Evolutionary conservation across 2,797 vertebrate species (phyloP), one percentile per base, ranked within the genome.

Genomic region (Echeneis naucrates): DNA sequence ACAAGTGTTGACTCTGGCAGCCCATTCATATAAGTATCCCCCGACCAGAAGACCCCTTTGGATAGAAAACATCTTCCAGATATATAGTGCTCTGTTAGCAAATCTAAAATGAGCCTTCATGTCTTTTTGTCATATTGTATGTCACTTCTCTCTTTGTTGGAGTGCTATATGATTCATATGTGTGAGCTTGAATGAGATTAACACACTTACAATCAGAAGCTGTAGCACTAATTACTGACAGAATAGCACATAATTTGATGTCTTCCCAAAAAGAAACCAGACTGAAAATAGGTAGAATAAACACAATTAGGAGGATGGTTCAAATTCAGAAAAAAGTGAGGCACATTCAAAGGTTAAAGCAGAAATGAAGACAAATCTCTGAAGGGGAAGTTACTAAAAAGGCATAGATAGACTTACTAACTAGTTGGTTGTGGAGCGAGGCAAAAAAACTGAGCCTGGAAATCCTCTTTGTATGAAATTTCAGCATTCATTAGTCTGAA

Each of bases 371-470:
- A 62, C 5, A 0, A 53, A 66, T 7, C 65, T 67, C 57, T 51
- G 81, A 30, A 5, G 27, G 48, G 52, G 56, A 11, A 17, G 24
- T 52, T 23, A 73, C 23, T 62, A 65, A 68, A 67, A 74, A 73
- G 26, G 77, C 48, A 66, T 83, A n/a, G n/a, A n/a, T n/a, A n/a
- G n/a, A n/a, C n/a, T 56, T 57, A 52, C n/a, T 42, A 63, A 60
- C 50, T 37, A 24, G 38, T 52, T 65, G 74, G 68, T 82, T 83
- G 55, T 69, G 12, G 51, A 47, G 60, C 42, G 32, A 52, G 58
- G 44, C 47, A 81, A 64, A 66, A 80, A 51, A 75, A 71, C 37
- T 32, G 45, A 63, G n/a, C 62, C 76, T 70, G 45, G 33, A 72
- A 82, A 63, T 77, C 59, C 53, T 56, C 14, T 70, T 53, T 57